These are phyloP conservation scores for Acanthosoma haemorrhoidale DNA, from an alignment of 2,888 invertebrate species.

Conservation along the genomic window DNA sequence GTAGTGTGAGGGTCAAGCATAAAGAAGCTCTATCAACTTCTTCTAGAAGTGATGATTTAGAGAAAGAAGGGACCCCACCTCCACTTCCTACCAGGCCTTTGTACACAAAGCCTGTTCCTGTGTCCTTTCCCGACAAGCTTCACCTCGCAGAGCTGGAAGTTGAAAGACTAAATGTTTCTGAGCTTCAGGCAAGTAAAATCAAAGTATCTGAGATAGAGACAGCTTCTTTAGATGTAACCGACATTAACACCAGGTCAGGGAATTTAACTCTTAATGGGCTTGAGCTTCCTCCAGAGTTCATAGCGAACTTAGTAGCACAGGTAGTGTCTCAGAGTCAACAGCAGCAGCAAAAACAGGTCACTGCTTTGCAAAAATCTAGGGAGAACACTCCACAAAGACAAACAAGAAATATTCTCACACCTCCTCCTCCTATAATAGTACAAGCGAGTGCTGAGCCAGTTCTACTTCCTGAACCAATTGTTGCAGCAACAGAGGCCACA, in stretches of 20 bases:
- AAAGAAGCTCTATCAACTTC: slow-evolving; percentile 25
- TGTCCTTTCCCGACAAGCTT: slow-evolving; percentile 45
- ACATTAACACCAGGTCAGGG: slow-evolving; percentile 64
- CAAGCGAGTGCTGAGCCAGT: slow-evolving; percentile 29
- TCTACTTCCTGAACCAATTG: slow-evolving; percentile 1
- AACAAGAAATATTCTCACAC: slow-evolving; percentile 31
- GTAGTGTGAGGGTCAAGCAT: slow-evolving; percentile 8
- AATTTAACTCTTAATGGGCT: slow-evolving; percentile 62
- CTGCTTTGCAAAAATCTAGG: slow-evolving; percentile 41
- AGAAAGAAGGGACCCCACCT: slow-evolving; percentile 33
- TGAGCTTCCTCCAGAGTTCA: slow-evolving; percentile 62
- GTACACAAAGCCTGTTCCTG: slow-evolving; percentile 51
- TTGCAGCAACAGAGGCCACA: slow-evolving; percentile 25
- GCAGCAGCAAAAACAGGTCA: slow-evolving; percentile 48
- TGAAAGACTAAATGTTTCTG: slow-evolving; percentile 69
- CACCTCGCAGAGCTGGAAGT: slow-evolving; percentile 73
- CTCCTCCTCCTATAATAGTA: slow-evolving; percentile 37
- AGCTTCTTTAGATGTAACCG: slow-evolving; percentile 63
- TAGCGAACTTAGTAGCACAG: slow-evolving; percentile 49
- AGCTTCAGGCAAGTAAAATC: slow-evolving; percentile 72
- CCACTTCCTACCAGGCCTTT: slow-evolving; percentile 29
- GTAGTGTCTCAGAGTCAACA: slow-evolving; percentile 51
- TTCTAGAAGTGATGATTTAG: slow-evolving; percentile 27
- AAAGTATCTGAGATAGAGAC: slow-evolving; percentile 77
- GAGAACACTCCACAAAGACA: slow-evolving; percentile 36